These are phyloP conservation scores for Drosophila elegans DNA, from an alignment of 1,140 invertebrate species.

Conservation along the genomic window DNA sequence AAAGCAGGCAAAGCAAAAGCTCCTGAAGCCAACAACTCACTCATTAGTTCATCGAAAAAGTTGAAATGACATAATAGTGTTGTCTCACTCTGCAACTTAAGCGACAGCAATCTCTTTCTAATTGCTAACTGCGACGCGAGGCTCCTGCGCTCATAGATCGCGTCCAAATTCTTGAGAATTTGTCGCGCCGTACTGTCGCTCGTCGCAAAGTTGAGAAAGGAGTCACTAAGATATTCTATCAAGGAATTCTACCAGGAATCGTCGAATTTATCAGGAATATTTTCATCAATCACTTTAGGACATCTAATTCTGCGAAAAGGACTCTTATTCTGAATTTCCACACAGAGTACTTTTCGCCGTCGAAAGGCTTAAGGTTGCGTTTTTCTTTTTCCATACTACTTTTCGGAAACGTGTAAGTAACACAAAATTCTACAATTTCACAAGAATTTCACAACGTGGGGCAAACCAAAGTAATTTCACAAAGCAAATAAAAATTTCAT, in stretches of 20 bases:
- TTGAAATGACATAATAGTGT: conserved; percentile 72
- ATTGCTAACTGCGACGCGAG: conserved; percentile 35
- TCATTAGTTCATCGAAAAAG: conserved; percentile 79
- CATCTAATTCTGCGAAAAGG: conserved; percentile 1
- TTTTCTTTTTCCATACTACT: conserved; percentile 1
- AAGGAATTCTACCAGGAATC: too few species aligned
- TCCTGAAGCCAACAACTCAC: conserved; percentile 76
- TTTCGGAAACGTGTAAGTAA: too few species aligned
- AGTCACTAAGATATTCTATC: conserved; percentile 16
- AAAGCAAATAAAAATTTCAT: background rate
- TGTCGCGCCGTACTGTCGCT: conserved; percentile 7
- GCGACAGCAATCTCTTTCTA: conserved; percentile 73
- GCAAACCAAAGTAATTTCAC: background rate
- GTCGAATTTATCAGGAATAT: too few species aligned
- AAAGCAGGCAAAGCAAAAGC: too few species aligned
- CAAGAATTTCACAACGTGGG: background rate
- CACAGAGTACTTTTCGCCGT: conserved; percentile 4
- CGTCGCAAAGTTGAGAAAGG: conserved; percentile 14
- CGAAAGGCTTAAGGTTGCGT: conserved; percentile 10
- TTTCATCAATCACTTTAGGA: too few species aligned
- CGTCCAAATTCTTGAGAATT: conserved; percentile 20
- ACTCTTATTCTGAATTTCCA: conserved; percentile 15
- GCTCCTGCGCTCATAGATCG: conserved; percentile 7
- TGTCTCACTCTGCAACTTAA: conserved; percentile 80
- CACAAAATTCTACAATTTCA: background rate